A percentile compares a stretch with the other conserved stretches of the same genome.
Conservation (phyloP, 2,113 vertebrate genomes). For the Aythya baeri region DNA sequence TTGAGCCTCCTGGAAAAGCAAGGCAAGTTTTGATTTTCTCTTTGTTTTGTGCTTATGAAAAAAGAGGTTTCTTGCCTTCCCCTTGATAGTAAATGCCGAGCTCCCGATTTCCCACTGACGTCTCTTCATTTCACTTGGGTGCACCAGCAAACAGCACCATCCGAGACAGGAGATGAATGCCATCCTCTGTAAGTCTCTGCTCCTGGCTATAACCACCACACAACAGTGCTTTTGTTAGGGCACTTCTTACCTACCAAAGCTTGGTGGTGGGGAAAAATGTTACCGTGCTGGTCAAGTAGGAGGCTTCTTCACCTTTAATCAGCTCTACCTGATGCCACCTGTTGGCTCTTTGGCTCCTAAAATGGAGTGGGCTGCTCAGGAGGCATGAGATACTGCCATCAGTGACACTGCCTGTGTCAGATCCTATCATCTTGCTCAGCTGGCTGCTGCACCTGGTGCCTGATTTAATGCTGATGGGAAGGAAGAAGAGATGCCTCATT, state of each 20-base stretch:
- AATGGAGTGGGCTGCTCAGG: background rate
- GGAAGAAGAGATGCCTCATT: background rate
- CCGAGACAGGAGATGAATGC: background rate
- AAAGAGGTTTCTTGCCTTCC: background rate
- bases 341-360: background rate
- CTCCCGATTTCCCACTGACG: background rate
- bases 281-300: background rate
- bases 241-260: background rate
- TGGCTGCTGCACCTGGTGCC: background rate
- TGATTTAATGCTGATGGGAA: background rate
- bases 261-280: background rate
- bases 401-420: background rate
- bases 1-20: background rate
- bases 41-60: background rate
- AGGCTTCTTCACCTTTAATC: background rate
- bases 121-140: background rate
- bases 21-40: background rate
- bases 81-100: background rate
- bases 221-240: background rate
- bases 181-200: background rate
- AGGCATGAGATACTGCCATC: fast-evolving
- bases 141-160: background rate
- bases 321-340: background rate
- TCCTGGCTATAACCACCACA: background rate
- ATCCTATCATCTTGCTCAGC: background rate